Evolutionary conservation across 2,797 vertebrate genomes (phyloP), one percentile per base, ranked within the genome.

Genomic region (Mus spretus): DNA sequence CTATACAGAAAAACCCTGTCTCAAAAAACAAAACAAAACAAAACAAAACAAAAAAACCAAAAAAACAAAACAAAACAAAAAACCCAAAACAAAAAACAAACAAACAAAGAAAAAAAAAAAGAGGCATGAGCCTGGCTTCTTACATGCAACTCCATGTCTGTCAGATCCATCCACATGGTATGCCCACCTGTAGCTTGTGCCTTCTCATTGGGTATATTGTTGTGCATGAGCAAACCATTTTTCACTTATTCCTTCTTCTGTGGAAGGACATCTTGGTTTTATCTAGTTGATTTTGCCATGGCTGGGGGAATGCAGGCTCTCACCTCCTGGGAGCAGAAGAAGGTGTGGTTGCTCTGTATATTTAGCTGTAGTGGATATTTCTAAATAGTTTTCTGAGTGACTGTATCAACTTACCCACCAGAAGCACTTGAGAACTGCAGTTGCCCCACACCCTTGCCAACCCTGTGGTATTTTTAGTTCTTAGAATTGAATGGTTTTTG

Each of bases 341-440:
- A 79, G 20, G n/a, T 9, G 50, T 34, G 80, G 79, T 89, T 89
- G 89, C 72, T 28, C 22, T 57, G 37, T 85, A 61, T 85, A 80
- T 95, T 95, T 91, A 85, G 89, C 89, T 50, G 50, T 59, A 19
- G 91, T 3, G 59, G 79, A 89, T 80, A 40, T 75, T 86, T 81
- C 80, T 55, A 92, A 67, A 85, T 84, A 85, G 24, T 59, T 84
- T 74, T 86, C 74, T 91, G 91, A 81, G 89, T 75, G 63, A 50
- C 67, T 91, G 3, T 94, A 81, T 96, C 94, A 94, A 14, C 57
- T 95, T 92, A 89, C 4, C 50, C 19, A 67, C 44, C 40, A 78
- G 77, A 72, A 44, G 78, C 40, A 24, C 57, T 26, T n/a, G 89
- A 67, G 79, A 50, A 44, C 65, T 75, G 53, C 84, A 93, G n/a